Evolutionary conservation across 2,797 vertebrate genomes (phyloP), one percentile per base, ranked within the genome.

Genomic region (Coracias cyanogaster): DNA sequence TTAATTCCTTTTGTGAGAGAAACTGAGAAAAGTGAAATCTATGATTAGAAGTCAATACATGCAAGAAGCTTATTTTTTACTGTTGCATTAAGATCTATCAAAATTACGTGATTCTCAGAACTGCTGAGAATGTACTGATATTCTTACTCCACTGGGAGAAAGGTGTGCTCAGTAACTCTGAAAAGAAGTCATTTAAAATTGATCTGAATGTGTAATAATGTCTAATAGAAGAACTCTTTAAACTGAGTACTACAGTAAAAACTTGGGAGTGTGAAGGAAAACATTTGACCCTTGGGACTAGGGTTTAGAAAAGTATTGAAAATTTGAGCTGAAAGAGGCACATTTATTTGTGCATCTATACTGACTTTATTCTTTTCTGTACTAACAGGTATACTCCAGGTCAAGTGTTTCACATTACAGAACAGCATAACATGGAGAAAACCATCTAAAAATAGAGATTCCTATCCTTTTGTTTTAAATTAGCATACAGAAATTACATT

Each of bases 141-240:
- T 45, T 51, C 31, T 77, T 69, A 80, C 8, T 90, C 69, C 26
- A 17, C 57, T 78, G 73, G 61, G 88, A 92, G 33, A 67, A 88
- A 62, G 0, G 1, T 67, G 5, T 90, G 37, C 37, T 94, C 16
- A 39, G 57, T 52, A 67, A 55, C 37, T 91, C 76, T 69, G 61
- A 52, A 46, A 86, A 91, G 71, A 87, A 89, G 67, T 58, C 0
- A 92, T 89, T 94, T 69, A 86, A 91, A 89, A 94, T 93, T 90
- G 77, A 93, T 92, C 48, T 87, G 37, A 13, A 62, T 86, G 54
- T 65, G 61, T 95, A 93, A 86, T 69, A 72, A 67, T 19, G 58
- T 67, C 58, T 91, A 92, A 60, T 45, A 90, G 66, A 93, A 85
- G 45, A 95, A 86, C 28, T 51, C 60, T 85, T 13, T 81, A 84